Evolutionary conservation across 2,888 invertebrate species (phyloP), one percentile per base, ranked within the genome.

Genomic region (Syrista parreyssii): DNA sequence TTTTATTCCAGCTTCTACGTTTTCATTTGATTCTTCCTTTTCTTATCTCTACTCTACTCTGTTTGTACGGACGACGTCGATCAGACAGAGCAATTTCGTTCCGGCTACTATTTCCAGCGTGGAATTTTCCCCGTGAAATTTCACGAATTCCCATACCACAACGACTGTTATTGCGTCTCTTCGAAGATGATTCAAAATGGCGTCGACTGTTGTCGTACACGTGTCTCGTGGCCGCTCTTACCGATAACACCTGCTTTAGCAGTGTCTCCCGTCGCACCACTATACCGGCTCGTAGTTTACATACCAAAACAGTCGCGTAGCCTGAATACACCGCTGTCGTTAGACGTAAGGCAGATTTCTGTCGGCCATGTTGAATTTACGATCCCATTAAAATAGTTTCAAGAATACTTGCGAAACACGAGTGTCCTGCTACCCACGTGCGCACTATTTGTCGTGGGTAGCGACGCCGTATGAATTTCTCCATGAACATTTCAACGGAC

Each of bases 391-490:
- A 78, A 78, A 78, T 75, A 78, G 78, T 78, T 30, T 73, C 71
- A 68, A 71, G 75, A 68, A 78, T 81, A 77, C 35, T 78, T 79
- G 79, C 79, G 75, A 79, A 79, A 80, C 78, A 79, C 80, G 77
- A 76, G 71, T 76, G 68, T 78, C 75, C 68, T 69, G 73, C 76
- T 55, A 71, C 79, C 76, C 79, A 79, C 79, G 77, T 78, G 78
- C 78, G 35, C n/a, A 40, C 75, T 75, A 77, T 77, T 75, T 75
- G 74, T 68, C 76, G 31, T 69, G 71, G 69, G 31, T 72, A 68
- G 71, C 75, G 23, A 9, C 15, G 40, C 40, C 0, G 0, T 55
- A 9, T 55, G 23, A 55, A 55, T 23, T 2, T 55, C 2, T 4
- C 4, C 15, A 6, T 2, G 55, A 55, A 23, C 9, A 23, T 55